Percentiles rank a stretch among this genome's conserved stretches.
Evolutionary conservation across 2,797 vertebrate species (phyloP).

Genomic region (Poecile montanus): DNA sequence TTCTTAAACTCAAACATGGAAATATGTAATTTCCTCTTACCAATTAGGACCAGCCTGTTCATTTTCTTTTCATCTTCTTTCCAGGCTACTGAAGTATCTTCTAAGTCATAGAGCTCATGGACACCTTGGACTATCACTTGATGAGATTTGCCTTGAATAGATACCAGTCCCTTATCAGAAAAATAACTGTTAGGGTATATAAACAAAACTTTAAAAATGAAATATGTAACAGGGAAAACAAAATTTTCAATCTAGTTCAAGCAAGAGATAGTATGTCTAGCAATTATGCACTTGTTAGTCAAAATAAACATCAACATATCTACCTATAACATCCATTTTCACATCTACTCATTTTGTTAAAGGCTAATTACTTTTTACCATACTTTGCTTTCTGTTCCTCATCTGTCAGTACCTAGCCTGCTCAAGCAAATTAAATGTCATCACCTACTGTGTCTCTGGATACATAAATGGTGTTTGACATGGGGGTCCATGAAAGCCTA

Average conservation of each 20-base stretch:
- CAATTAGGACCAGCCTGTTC: slow-evolving; percentile 92
- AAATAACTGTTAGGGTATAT: slow-evolving; percentile 43
- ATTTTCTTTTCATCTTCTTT: slow-evolving; percentile 76
- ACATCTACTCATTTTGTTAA: neutral
- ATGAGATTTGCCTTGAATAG: slow-evolving; percentile 85
- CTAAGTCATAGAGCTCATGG: slow-evolving; percentile 93
- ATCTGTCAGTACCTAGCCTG: neutral
- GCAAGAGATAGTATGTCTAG: neutral
- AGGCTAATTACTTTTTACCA: neutral
- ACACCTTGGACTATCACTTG: slow-evolving; percentile 94
- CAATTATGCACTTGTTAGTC: neutral
- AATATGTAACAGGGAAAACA: neutral
- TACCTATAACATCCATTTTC: neutral
- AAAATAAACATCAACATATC: neutral
- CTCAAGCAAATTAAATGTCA: neutral
- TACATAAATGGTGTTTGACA: neutral
- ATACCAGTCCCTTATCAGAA: slow-evolving; percentile 87
- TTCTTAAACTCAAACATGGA: neutral
- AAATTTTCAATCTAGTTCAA: neutral
- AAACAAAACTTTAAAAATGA: neutral
- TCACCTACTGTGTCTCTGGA: neutral
- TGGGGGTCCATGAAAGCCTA: neutral
- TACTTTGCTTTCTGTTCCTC: neutral
- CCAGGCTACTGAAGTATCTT: slow-evolving; percentile 90
- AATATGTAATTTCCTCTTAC: slow-evolving; percentile 66